These are phyloP conservation scores for Epinephelus cyanopodus DNA, from an alignment of 2,113 vertebrate species.

Conservation along the genomic window DNA sequence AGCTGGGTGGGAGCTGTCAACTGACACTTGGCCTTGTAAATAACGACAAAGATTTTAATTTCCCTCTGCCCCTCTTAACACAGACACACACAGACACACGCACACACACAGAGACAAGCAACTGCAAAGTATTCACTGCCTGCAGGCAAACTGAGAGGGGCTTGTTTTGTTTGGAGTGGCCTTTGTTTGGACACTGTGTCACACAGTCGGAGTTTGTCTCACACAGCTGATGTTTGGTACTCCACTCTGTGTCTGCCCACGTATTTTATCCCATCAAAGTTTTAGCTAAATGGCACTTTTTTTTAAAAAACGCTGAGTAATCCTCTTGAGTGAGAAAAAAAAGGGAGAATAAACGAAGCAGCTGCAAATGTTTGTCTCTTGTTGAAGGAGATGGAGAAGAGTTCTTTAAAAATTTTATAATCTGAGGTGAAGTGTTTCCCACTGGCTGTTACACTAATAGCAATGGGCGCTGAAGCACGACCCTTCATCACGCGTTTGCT, in stretches of 20 bases:
- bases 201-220: constrained; percentile 32
- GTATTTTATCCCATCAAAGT: constrained; percentile 36
- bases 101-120: not conserved
- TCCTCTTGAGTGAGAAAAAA: constrained; percentile 11
- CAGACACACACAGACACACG: not conserved
- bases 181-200: constrained; percentile 41
- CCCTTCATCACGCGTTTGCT: constrained; percentile 40
- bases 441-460: constrained; percentile 11
- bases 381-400: constrained; percentile 8
- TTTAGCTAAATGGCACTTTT: constrained; percentile 28
- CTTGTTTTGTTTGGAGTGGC: constrained; percentile 56
- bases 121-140: constrained; percentile 8
- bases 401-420: constrained; percentile 38
- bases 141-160: constrained; percentile 40
- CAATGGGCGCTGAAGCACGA: not conserved
- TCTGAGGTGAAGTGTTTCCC: constrained; percentile 30
- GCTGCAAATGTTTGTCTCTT: constrained; percentile 2
- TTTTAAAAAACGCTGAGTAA: constrained; percentile 1
- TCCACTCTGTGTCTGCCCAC: constrained; percentile 26
- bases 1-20: not conserved
- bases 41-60: constrained; percentile 6
- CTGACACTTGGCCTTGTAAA: not conserved
- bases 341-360: not conserved
- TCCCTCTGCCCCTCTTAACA: not conserved
- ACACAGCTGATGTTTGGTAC: constrained; percentile 26